These are phyloP conservation scores for Erythrolamprus reginae DNA, from an alignment of 2,113 vertebrate genomes.

Conservation along the genomic window DNA sequence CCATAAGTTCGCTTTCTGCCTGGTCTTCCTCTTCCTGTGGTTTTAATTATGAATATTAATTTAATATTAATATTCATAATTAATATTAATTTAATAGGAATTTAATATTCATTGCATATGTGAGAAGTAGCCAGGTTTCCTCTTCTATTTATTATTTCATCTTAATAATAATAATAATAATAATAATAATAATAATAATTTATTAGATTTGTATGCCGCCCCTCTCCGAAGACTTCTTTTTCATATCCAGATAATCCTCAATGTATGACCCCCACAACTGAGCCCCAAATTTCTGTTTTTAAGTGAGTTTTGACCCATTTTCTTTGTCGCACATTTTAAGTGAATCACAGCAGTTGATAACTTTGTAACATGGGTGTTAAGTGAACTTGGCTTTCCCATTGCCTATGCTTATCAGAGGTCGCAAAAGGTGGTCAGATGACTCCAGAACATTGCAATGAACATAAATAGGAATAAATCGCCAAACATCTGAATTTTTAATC, in stretches of 20 bases:
- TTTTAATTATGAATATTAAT: too few species aligned
- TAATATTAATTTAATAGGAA: too few species aligned
- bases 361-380: neutral
- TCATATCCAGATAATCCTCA: neutral
- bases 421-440: neutral
- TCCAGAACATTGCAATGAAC: too few species aligned
- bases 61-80: too few species aligned
- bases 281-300: neutral
- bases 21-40: neutral
- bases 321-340: neutral
- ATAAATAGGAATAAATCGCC: too few species aligned
- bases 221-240: too few species aligned
- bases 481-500: too few species aligned
- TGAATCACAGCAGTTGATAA: neutral
- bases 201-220: too few species aligned
- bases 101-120: neutral
- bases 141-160: neutral
- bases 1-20: neutral
- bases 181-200: too few species aligned
- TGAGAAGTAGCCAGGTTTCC: neutral
- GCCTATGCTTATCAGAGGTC: neutral
- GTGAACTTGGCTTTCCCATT: neutral
- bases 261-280: neutral
- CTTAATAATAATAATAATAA: too few species aligned
- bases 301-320: neutral